Evolutionary conservation across 2,888 invertebrate species (phyloP), one percentile per base, ranked within the genome.

Genomic region (Adelognathus sp.): DNA sequence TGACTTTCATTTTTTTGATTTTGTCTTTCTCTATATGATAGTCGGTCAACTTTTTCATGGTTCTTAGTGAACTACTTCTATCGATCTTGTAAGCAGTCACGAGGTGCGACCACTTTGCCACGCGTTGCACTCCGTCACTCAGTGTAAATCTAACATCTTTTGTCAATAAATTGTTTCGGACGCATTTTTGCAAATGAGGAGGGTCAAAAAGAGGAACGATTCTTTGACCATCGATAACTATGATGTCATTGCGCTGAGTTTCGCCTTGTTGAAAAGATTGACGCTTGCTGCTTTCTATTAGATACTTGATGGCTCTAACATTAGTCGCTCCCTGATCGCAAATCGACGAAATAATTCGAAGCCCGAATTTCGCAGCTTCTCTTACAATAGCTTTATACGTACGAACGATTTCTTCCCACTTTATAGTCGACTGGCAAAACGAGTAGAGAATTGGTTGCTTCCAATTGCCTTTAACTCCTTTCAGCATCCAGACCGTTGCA

Each of bases 1-100:
- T 80, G 11, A 80, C 80, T 31, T 71, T 27, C 71, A 71, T 80
- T 71, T 80, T 77, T 11, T 50, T 56, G 1, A 39, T 66, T 14
- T 60, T 52, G 0, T 58, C 24, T 18, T 11, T 24, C 5, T 67
- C 24, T 7, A 80, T 16, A 52, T 76, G 76, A 5, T 58, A 41
- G 11, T 76, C 80, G 4, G 63, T 76, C 11, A 72, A 11, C n/a
- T 76, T 64, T 50, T 24, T 56, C 56, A 56, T 41, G 2, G 29
- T 7, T 54, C 56, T 11, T 18, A 44, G 63, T 1, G 44, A 63
- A 63, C 46, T 18, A 14, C 29, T 16, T 11, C n/a, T 27, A 63
- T 63, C 46, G 6, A 64, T 64, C 1, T 31, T 16, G 21, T 61
- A 61, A 0, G 61, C 41, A 1, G 61, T 61, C 6, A n/a, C 24